Conservation (phyloP, 2,888 invertebrate genomes). For the Lissonota sp. region DNA sequence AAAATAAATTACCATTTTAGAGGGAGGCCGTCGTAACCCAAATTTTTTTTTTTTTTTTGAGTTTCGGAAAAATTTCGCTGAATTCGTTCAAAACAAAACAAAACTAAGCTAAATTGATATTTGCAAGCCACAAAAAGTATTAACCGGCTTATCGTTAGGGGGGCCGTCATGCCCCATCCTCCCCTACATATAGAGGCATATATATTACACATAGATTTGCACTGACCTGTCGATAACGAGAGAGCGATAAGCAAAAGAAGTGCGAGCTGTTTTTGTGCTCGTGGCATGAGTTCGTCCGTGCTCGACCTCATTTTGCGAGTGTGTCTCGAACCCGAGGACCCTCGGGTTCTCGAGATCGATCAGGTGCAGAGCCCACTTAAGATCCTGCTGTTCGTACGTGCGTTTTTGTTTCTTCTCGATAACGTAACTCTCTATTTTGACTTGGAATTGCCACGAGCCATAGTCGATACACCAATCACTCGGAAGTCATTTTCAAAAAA, state of each 20-base stretch:
- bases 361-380: constrained; percentile 42
- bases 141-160: too few species aligned
- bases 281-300: constrained; percentile 56
- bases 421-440: constrained; percentile 16
- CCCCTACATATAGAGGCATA: not conserved
- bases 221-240: constrained; percentile 69
- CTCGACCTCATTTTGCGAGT: constrained; percentile 72
- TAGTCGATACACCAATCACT: constrained; percentile 18
- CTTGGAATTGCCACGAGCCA: constrained; percentile 9
- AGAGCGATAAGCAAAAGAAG: constrained; percentile 59
- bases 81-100: too few species aligned
- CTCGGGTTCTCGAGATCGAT: constrained; percentile 58
- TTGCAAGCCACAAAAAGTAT: too few species aligned
- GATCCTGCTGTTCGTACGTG: constrained; percentile 9
- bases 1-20: too few species aligned
- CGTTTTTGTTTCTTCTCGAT: not conserved
- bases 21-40: too few species aligned
- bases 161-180: too few species aligned
- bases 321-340: constrained; percentile 30
- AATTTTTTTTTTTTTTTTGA: too few species aligned
- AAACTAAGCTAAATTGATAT: too few species aligned
- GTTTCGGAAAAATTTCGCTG: too few species aligned
- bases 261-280: constrained; percentile 52
- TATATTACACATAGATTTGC: constrained; percentile 3
- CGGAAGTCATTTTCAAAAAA: not conserved